Evolutionary conservation across 2,888 invertebrate genomes (phyloP), one percentile per base, ranked within the genome.

Genomic region (Shargacucullia verbasci): DNA sequence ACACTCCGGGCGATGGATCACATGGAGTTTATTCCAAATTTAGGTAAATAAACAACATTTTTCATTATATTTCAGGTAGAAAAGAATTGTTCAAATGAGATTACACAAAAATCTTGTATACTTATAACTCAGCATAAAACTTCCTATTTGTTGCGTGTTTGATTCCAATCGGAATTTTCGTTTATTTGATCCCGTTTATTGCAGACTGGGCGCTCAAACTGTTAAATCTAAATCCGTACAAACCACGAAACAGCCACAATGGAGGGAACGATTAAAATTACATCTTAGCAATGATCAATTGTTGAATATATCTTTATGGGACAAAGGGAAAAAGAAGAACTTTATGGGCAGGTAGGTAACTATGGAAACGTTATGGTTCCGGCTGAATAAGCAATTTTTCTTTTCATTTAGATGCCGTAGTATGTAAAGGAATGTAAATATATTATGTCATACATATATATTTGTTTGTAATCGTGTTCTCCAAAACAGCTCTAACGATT

Each of bases 241-340:
- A 6, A 84, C 79, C 54, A 79, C 77, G 3, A 73, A 74, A 5
- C 84, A 86, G 3, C 90, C 91, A 5, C 82, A 86, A 75, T 94
- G 93, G 93, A 78, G 85, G 7, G 90, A 94, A 58, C 75, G 85
- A 29, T 88, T 91, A 48, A 84, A 88, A 48, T 59, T 94, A 10
- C 82, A 82, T 40, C 73, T 88, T 9, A 76, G 79, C 49, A 83
- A 82, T 47, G 88, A 91, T 29, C 70, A 84, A 27, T 29, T 84
- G 11, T 59, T 94, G 8, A 78, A 79, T 46, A 71, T 92, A 37
- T 85, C 89, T 0, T 48, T 94, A 29, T 85, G 87, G 85, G 90
- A 92, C 56, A 91, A 88, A 73, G 92, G 92, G 31, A 90, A 85
- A 67, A 85, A 87, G 70, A 92, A 88, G 70, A 89, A 84, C 63